These are phyloP conservation scores for Eidolon helvum DNA, from an alignment of 2,113 vertebrate genomes.

Conservation along the genomic window DNA sequence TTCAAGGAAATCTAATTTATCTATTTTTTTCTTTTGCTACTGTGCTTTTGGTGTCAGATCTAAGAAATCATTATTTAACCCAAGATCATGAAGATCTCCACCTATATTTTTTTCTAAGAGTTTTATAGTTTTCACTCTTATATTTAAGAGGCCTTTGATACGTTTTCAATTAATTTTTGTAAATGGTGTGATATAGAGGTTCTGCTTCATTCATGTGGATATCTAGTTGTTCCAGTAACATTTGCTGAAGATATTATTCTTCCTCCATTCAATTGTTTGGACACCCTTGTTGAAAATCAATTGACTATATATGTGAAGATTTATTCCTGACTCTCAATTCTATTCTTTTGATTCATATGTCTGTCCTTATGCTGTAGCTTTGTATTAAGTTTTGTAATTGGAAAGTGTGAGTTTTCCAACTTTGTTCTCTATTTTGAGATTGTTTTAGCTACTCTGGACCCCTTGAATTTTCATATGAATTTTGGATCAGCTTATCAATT, in stretches of 20 bases:
- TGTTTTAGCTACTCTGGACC: neutral
- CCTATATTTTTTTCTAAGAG: neutral
- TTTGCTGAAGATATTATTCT: neutral
- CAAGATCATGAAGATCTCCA: neutral
- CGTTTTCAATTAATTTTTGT: neutral
- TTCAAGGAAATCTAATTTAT: neutral
- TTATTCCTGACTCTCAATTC: neutral
- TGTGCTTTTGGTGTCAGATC: neutral
- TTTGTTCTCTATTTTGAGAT: neutral
- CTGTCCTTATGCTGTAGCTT: neutral
- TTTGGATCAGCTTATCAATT: neutral
- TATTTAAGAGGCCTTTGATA: neutral
- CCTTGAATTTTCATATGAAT: neutral
- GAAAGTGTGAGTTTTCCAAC: neutral
- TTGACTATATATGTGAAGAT: neutral
- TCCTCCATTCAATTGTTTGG: neutral
- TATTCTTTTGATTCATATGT: neutral
- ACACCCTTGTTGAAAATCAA: neutral
- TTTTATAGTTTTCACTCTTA: neutral
- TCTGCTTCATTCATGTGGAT: neutral
- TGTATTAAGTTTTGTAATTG: neutral
- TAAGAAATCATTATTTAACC: neutral
- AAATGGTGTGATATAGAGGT: neutral
- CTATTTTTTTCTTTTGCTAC: constrained; percentile 4
- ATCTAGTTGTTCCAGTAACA: neutral